phyloP scores from a whole-genome alignment of 1,140 invertebrate genomes.

The Dreissena rostriformis region DNA sequence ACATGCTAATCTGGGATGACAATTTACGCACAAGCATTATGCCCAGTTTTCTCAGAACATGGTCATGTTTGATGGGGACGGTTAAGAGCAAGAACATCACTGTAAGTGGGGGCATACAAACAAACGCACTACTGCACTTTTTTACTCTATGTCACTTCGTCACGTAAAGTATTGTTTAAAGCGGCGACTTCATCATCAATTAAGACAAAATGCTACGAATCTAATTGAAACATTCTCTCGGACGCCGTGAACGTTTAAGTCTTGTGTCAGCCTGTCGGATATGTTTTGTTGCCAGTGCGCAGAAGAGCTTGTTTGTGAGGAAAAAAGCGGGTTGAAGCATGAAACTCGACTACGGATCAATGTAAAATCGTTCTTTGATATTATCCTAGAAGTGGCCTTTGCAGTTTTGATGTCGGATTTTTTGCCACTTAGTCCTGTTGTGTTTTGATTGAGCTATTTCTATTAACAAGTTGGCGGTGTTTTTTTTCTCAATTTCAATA shows the following conservation, averaged over 20 bases:
- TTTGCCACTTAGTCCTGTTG: background rate
- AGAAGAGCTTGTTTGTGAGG: background rate
- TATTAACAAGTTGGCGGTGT: background rate
- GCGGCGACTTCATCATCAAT: slow-evolving; percentile 25
- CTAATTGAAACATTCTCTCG: background rate
- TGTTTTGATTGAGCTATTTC: background rate
- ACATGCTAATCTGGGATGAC: too few relatives aligned
- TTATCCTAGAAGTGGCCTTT: background rate
- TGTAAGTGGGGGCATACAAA: too few relatives aligned
- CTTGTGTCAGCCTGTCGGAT: background rate
- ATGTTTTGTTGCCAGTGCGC: background rate
- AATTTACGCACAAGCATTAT: too few relatives aligned
- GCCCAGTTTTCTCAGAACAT: too few relatives aligned
- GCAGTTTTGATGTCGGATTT: background rate
- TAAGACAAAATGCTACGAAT: slow-evolving; percentile 13
- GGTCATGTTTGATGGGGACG: too few relatives aligned
- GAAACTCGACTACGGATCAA: background rate
- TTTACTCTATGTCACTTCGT: too few relatives aligned
- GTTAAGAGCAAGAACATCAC: too few relatives aligned
- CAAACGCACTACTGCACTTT: too few relatives aligned
- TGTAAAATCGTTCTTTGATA: background rate
- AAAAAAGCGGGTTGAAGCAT: background rate
- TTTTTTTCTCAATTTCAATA: background rate
- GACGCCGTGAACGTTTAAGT: background rate
- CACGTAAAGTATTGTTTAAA: slow-evolving; percentile 45